Evolutionary conservation across 2,888 invertebrate species (phyloP).

Genomic region (Rutpela maculata): DNA sequence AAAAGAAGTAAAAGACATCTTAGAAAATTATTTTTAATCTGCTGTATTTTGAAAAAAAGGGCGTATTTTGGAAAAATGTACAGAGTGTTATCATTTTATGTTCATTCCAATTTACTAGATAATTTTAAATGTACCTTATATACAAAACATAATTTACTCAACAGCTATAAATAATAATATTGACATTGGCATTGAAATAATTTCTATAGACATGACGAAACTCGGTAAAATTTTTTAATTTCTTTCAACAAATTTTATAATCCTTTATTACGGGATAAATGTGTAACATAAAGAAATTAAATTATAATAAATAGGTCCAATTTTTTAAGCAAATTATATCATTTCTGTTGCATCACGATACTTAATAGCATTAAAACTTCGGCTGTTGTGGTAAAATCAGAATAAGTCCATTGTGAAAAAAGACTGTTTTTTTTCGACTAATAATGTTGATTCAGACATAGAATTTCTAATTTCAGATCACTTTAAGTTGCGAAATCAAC

Average conservation of each 20-base stretch:
- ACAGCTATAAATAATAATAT: neutral
- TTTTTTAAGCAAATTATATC: conserved; percentile 13
- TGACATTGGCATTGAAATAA: neutral
- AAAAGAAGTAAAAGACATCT: too few species aligned
- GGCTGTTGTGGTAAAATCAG: conserved; percentile 13
- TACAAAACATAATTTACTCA: neutral
- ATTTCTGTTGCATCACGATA: neutral
- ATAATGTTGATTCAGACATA: neutral
- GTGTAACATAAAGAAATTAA: neutral
- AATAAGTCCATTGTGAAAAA: neutral
- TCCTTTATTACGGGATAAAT: neutral
- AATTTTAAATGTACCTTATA: too few species aligned
- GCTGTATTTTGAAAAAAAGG: too few species aligned
- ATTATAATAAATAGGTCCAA: conserved; percentile 1
- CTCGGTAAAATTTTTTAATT: neutral
- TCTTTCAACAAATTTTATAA: neutral
- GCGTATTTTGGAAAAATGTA: too few species aligned
- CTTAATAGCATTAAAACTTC: conserved; percentile 9
- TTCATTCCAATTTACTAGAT: too few species aligned
- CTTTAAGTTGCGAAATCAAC: conserved; percentile 27
- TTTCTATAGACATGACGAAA: neutral
- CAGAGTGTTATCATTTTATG: too few species aligned
- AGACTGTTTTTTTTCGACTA: conserved; percentile 15
- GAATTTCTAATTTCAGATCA: conserved; percentile 29
- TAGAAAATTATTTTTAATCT: too few species aligned